Evolutionary conservation across 2,888 invertebrate genomes (phyloP).

Genomic region (Campaea margaritaria): DNA sequence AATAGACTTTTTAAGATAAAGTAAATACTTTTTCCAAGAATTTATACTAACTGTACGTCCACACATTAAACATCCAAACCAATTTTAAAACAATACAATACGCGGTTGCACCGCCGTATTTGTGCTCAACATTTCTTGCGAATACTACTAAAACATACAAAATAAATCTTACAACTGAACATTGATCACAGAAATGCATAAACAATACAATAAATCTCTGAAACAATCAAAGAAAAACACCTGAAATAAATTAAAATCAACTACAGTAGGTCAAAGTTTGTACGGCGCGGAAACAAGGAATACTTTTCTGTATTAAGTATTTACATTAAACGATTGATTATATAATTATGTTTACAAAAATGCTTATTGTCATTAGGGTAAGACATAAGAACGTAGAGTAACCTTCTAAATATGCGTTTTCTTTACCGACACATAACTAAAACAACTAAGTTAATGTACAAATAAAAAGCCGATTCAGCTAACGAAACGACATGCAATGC

Average conservation of each 20-base stretch:
- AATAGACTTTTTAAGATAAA: slow-evolving; percentile 1
- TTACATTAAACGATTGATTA: slow-evolving; percentile 62
- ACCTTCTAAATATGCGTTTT: slow-evolving; percentile 24
- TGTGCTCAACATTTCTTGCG: slow-evolving; percentile 59
- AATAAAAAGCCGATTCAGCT: background rate
- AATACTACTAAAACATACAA: slow-evolving; percentile 60
- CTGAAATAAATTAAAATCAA: slow-evolving; percentile 59
- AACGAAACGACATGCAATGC: slow-evolving; percentile 19
- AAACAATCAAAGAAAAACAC: slow-evolving; percentile 54
- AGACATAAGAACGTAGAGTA: slow-evolving; percentile 28
- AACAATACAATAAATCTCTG: slow-evolving; percentile 69
- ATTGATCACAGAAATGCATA: slow-evolving; percentile 82
- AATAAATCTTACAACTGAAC: slow-evolving; percentile 69
- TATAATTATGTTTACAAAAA: slow-evolving; percentile 58
- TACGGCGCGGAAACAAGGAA: slow-evolving; percentile 55
- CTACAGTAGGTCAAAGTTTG: slow-evolving; percentile 53
- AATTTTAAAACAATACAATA: slow-evolving; percentile 29
- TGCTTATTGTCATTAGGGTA: slow-evolving; percentile 77
- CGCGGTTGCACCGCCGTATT: slow-evolving; percentile 47
- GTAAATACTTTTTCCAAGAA: slow-evolving; percentile 7
- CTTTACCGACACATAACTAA: slow-evolving; percentile 38
- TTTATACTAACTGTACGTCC: slow-evolving; percentile 7
- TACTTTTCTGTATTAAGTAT: slow-evolving; percentile 46
- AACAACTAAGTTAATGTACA: slow-evolving; percentile 44
- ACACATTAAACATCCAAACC: slow-evolving; percentile 29